Evolutionary conservation across 2,113 vertebrate genomes (phyloP), one percentile per base, ranked within the genome.

Genomic region (Percopsis transmontana): DNA sequence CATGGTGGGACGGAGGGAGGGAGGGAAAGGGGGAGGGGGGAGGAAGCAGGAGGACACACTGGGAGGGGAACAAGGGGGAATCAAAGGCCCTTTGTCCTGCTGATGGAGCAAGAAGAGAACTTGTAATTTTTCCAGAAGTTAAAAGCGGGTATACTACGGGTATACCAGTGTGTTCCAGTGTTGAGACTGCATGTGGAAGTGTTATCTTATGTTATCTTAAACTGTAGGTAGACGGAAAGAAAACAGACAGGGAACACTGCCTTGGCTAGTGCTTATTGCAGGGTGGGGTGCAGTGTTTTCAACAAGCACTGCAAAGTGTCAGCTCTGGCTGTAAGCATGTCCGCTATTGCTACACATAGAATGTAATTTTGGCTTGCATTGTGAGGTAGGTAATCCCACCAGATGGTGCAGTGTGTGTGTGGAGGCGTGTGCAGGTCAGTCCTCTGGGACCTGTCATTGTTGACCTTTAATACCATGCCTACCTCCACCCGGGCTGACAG

Each of bases 351-450:
- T 38, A 33, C 16, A 55, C 56, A 62, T 42, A 69, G 8, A 33
- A 62, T 23, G 40, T 2, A n/a, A 21, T 18, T 14, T 67, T 72
- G 62, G 62, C 40, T 52, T 61, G 68, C 67, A 20, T 51, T 11
- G 48, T 20, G 66, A 69, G 38, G 59, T 18, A 24, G 58, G 40
- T 14, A 14, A 54, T 70, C 42, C 24, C 40, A 55, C 63, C 87
- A 88, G 85, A 90, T 86, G 88, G 84, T 66, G 48, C 56, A 61
- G 57, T 57, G 58, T 18, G 18, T 47, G 53, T 47, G 51, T n/a
- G 13, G 45, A 33, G 15, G 54, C 11, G 24, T 41, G 16, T 15
- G 39, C 53, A n/a, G 27, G 51, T 2, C 42, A 53, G 24, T 63
- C 80, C 69, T 72, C 58, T 59, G 85, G 82, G 78, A 79, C 51